A percentile compares a stretch with the other conserved stretches of the same genome.
Evolutionary conservation across 2,888 invertebrate genomes (phyloP).

Genomic region (Tuta absoluta): DNA sequence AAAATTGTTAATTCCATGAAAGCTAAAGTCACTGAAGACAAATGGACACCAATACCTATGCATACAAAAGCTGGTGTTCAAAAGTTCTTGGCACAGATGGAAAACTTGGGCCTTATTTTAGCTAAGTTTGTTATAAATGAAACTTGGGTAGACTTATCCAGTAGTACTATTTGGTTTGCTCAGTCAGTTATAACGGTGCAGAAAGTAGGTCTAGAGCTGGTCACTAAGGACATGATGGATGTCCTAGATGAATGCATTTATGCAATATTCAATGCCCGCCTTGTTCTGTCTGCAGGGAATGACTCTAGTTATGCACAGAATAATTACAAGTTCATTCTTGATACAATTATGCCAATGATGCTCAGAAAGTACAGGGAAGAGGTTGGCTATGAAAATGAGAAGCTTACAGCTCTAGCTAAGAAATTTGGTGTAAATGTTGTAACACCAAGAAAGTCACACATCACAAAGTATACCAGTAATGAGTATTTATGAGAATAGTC

Average conservation of each 20-base stretch:
- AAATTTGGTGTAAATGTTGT: conserved; percentile 78
- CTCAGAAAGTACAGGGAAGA: conserved; percentile 83
- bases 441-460: conserved; percentile 81
- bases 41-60: conserved; percentile 92
- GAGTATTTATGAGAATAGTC: conserved; percentile 82
- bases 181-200: conserved; percentile 87
- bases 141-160: conserved; percentile 87
- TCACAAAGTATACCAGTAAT: conserved; percentile 86
- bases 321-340: conserved; percentile 87
- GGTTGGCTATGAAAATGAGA: conserved; percentile 81
- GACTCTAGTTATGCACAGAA: conserved; percentile 78
- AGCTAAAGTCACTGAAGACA: conserved; percentile 88
- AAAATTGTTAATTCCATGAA: conserved; percentile 92
- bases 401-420: conserved; percentile 73
- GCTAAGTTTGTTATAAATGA: conserved; percentile 83
- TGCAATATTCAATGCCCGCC: conserved; percentile 87
- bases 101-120: conserved; percentile 85
- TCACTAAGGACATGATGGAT: conserved; percentile 87
- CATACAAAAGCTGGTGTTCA: conserved; percentile 86
- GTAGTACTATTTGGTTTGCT: conserved; percentile 90
- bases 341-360: conserved; percentile 83
- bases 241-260: conserved; percentile 87
- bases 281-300: conserved; percentile 78
- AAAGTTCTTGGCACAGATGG: conserved; percentile 86
- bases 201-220: conserved; percentile 88